These are phyloP conservation scores for Lepidocyrtoides sp. DNA, from an alignment of 2,888 invertebrate genomes.

Conservation along the genomic window DNA sequence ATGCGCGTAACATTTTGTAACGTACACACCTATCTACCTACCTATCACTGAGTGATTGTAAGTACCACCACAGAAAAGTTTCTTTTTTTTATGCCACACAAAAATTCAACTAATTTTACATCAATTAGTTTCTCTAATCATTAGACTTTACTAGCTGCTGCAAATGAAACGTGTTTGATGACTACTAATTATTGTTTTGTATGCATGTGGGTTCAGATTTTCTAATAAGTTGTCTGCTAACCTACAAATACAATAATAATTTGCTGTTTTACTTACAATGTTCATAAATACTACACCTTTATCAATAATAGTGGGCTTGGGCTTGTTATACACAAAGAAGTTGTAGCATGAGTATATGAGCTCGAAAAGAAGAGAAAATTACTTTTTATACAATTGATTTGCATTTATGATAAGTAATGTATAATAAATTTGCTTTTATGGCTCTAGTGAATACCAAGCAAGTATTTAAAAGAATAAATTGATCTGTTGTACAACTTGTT, in stretches of 20 bases:
- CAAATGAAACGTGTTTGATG: conserved; percentile 77
- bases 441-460: conserved; percentile 14
- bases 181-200: conserved; percentile 59
- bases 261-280: not conserved
- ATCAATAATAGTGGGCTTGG: not conserved
- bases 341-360: not conserved
- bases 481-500: not conserved
- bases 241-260: conserved; percentile 32
- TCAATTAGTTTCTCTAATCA: conserved; percentile 69
- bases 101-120: conserved; percentile 55
- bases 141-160: conserved; percentile 66
- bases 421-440: conserved; percentile 8
- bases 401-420: conserved; percentile 47
- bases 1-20: not conserved
- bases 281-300: not conserved
- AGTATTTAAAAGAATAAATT: not conserved
- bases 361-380: conserved; percentile 32
- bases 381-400: conserved; percentile 52
- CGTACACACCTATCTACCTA: conserved; percentile 18
- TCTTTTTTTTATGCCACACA: conserved; percentile 59
- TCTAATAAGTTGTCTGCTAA: conserved; percentile 40
- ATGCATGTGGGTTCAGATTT: conserved; percentile 25
- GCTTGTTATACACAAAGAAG: not conserved
- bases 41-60: conserved; percentile 33
- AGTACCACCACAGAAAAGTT: conserved; percentile 49